Base-by-base conservation (phyloP, 2,113 vertebrate genomes). In the Melanotaenia duboulayi region DNA sequence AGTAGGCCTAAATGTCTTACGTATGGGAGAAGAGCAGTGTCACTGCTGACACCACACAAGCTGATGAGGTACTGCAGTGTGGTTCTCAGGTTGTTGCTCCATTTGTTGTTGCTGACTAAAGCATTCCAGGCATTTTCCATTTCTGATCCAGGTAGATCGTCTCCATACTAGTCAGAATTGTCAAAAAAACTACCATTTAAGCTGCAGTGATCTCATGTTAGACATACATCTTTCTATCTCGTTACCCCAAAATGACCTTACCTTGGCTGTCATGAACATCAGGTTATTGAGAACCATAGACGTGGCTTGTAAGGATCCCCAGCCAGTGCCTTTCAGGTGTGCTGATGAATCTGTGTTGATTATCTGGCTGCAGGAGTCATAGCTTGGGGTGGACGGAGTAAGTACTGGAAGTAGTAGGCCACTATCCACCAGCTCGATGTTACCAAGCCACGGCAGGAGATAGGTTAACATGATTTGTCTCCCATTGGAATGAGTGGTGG, bases 211-310 rank as follows among this genome's bases (percentile, higher is more conserved):
- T 19, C 11, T 57, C 14, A 39, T 12, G 51, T 61, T 16, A 55
- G 20, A 12, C 2, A 14, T 0, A 10, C 2, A 8, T 7, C 11
- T 44, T 65, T 54, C 55, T 9, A 40, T 58, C 8, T 35, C n/a
- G 14, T 8, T 61, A 49, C 12, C 11, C 23, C 25, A 12, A 46
- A 11, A n/a, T 17, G 4, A 6, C 37, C 24, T 74, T 93, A 99
- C 98, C 96, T 99, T 99, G 72, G 97, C 97, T 0, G 97, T 99
- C 97, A 99, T 99, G 89, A 97, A 99, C 98, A 99, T 97, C 76
- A 99, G 96, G 90, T 99, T 99, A 89, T 99, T 99, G 65, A 99
- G 96, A 72, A 99, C 96, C 73, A 99, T 91, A 0, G 97, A 97
- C 0, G 97, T 98, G 60, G 97, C 98, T 82, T 97, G 96, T 11